Percentiles rank a stretch among this genome's conserved stretches.
These are phyloP conservation scores for Spinibarbus caldwelli DNA, from an alignment of 2,797 vertebrate genomes.

Conservation along the genomic window DNA sequence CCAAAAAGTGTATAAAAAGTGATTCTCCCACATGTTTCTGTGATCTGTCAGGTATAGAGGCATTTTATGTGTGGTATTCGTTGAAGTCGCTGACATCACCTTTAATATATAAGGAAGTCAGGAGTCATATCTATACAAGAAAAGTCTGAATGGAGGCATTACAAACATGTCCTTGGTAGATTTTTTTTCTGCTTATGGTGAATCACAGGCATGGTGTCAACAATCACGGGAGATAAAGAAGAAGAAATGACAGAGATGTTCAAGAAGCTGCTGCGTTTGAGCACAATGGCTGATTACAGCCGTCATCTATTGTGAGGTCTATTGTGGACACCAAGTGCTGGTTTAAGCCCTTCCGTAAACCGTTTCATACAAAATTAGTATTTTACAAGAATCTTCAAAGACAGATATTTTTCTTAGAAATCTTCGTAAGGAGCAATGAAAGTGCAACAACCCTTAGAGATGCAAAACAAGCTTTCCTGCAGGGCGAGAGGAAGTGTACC, in stretches of 20 bases:
- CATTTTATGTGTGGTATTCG: neutral
- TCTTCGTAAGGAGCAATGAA: constrained; percentile 9
- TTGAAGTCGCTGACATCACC: neutral
- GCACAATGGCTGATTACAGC: neutral
- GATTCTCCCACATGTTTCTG: neutral
- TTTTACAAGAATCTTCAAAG: neutral
- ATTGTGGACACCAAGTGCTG: neutral
- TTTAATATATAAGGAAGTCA: constrained; percentile 14
- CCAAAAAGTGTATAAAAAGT: neutral
- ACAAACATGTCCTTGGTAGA: constrained; percentile 30
- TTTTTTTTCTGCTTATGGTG: constrained; percentile 11
- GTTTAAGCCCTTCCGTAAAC: neutral
- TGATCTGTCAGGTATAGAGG: neutral
- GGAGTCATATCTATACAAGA: neutral
- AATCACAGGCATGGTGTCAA: constrained; percentile 37
- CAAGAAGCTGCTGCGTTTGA: neutral
- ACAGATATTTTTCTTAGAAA: constrained; percentile 14
- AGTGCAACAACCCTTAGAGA: constrained; percentile 13
- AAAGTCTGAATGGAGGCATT: constrained; percentile 24
- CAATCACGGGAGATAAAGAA: constrained; percentile 41
- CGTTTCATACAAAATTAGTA: neutral
- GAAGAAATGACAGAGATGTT: constrained; percentile 12
- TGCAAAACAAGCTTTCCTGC: constrained; percentile 16
- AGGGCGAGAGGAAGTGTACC: no score
- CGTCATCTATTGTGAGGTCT: constrained; percentile 17